Conservation (phyloP, 2,888 invertebrate species). For the Cosmopolites sordidus region DNA sequence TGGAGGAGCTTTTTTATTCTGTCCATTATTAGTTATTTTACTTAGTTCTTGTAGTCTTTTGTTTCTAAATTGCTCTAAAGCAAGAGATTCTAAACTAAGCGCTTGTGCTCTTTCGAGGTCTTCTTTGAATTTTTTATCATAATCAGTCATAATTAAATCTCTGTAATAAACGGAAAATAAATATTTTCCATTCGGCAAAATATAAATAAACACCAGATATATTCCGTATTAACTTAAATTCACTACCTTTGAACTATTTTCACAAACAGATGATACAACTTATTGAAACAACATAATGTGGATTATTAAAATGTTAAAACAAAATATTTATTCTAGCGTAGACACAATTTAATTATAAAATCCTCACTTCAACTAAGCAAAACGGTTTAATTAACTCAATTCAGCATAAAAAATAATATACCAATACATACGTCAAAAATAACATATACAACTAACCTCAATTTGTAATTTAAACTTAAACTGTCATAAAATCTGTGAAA, state of each 20-base stretch:
- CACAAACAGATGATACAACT: no score
- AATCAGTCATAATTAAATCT: conserved; percentile 50
- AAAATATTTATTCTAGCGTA: neutral
- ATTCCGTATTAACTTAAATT: no score
- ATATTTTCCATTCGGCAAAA: no score
- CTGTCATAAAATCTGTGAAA: no score
- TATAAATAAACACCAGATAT: no score
- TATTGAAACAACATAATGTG: no score
- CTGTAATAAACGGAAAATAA: no score
- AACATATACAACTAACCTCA: conserved; percentile 10
- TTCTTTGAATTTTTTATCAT: conserved; percentile 78
- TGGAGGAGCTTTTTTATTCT: conserved; percentile 17
- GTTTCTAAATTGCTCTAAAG: conserved; percentile 75
- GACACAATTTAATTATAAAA: neutral
- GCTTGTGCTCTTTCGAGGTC: conserved; percentile 86
- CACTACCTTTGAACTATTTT: no score
- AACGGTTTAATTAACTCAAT: conserved; percentile 5
- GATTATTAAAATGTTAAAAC: neutral
- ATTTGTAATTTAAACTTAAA: conserved; percentile 4
- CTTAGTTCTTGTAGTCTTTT: conserved; percentile 51
- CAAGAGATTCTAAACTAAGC: conserved; percentile 79
- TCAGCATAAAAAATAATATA: conserved; percentile 9
- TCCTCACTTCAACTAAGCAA: conserved; percentile 2
- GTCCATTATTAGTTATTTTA: conserved; percentile 24
- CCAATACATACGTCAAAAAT: conserved; percentile 11